Base-by-base conservation (phyloP, 2,888 invertebrate species). In the Schizotus pectinicornis region DNA sequence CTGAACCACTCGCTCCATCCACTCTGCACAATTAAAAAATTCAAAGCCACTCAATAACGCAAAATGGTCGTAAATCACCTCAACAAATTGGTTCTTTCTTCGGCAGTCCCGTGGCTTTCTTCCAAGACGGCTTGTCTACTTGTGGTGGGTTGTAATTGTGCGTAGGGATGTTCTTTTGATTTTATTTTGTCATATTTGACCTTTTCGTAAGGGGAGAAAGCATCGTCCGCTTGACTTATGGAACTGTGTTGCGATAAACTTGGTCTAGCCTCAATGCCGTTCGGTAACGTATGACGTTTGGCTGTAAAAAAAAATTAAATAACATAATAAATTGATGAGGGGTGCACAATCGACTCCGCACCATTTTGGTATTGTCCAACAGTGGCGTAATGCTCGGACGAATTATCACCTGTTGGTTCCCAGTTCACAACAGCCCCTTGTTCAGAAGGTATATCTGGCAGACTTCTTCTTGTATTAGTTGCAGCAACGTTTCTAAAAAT, bases 361-460 rank as follows among this genome's bases (percentile, higher is more conserved):
- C 50, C 56, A 68, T 74, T 77, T 64, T 74, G 74, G 64, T 74
- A 78, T 33, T 78, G 78, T 41, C 78, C 78, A 9, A 94, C 91
- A 5, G 93, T 94, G 34, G 93, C 94, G 76, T 94, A 94, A 61
- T 93, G 83, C 74, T 93, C 94, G 0, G 92, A 94, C 6, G 88
- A 88, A 43, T 91, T 91, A 77, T 94, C 93, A 2, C 88, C 88
- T 61, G 71, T 73, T 7, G 74, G 76, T 59, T 76, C 77, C 70
- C 74, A 75, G 63, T 73, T 75, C 7, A 63, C 61, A 36, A 72
- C 69, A 69, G 74, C 72, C 70, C 77, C 41, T 70, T 78, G 72
- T 69, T 88, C 86, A 33, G 88, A 80, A 6, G 93, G 91, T 72
- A 94, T 92, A 77, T 94, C 94, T 22, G 94, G 94, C 62, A 94